These are phyloP conservation scores for Zaprionus bogoriensis DNA, from an alignment of 2,888 invertebrate genomes.

Conservation along the genomic window DNA sequence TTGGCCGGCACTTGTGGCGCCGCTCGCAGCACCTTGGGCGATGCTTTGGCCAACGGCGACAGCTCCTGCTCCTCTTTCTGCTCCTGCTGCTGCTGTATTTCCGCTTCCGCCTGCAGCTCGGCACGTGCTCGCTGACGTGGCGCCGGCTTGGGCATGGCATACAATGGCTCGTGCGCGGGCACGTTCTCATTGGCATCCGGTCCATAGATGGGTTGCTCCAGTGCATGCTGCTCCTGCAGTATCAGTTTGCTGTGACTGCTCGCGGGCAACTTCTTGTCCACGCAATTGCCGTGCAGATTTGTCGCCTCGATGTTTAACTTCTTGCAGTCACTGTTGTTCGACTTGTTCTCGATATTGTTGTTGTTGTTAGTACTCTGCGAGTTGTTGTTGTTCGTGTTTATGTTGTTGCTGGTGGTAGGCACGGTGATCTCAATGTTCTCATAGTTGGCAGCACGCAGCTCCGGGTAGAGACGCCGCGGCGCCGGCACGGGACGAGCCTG, in stretches of 20 bases:
- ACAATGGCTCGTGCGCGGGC: slow-evolving; percentile 42
- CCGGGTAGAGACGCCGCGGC: slow-evolving; percentile 79
- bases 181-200: slow-evolving; percentile 80
- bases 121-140: slow-evolving; percentile 71
- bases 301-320: slow-evolving; percentile 77
- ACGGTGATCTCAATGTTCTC: slow-evolving; percentile 80
- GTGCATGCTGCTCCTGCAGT: slow-evolving; percentile 39
- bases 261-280: slow-evolving; percentile 69
- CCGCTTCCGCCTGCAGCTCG: slow-evolving; percentile 18
- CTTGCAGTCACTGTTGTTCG: slow-evolving; percentile 51
- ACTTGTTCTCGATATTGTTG: slow-evolving; percentile 46
- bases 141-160: slow-evolving; percentile 79
- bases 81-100: background rate
- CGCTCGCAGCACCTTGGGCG: slow-evolving; percentile 8
- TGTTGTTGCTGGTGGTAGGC: slow-evolving; percentile 47
- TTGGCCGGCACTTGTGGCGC: slow-evolving; percentile 58
- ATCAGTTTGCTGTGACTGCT: slow-evolving; percentile 69
- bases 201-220: slow-evolving; percentile 70
- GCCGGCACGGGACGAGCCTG: slow-evolving; percentile 80
- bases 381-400: no score
- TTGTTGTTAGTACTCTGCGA: slow-evolving; percentile 17
- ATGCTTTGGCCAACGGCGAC: background rate
- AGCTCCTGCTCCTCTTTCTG: slow-evolving; percentile 1
- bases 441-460: slow-evolving; percentile 76
- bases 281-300: slow-evolving; percentile 74